Evolutionary conservation across 2,113 vertebrate species (phyloP).

Genomic region (Pan paniscus): DNA sequence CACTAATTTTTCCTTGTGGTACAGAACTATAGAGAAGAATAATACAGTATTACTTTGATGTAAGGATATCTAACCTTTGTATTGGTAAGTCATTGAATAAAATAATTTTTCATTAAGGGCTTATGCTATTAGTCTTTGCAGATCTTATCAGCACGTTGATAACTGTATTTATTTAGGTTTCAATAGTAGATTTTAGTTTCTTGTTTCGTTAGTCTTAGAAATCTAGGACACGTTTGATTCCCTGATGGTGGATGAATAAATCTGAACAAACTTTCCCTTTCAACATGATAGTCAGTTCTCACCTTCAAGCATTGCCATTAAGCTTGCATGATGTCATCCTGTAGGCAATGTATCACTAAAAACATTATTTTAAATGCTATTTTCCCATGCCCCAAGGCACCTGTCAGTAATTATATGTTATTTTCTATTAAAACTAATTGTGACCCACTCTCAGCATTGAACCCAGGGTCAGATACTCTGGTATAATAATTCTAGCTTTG

Average conservation of each 20-base stretch:
- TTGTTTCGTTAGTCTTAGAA: constrained; percentile 19
- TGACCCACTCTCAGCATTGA: background rate
- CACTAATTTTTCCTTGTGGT: background rate
- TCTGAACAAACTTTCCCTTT: background rate
- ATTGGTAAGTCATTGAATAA: background rate
- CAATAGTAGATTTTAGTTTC: background rate
- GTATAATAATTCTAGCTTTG: background rate
- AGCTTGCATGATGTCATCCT: background rate
- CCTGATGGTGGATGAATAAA: background rate
- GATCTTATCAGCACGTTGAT: background rate
- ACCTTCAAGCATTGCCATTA: background rate
- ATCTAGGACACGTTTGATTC: background rate
- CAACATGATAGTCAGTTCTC: background rate
- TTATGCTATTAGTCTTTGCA: constrained; percentile 11
- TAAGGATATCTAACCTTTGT: background rate
- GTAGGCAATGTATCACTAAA: constrained; percentile 12
- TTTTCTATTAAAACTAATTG: constrained; percentile 36
- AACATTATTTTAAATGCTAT: background rate
- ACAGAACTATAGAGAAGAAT: background rate
- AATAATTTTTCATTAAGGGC: background rate
- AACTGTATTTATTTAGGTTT: constrained; percentile 3
- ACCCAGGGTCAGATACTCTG: background rate
- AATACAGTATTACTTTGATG: background rate
- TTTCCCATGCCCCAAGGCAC: constrained; percentile 27
- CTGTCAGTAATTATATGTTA: constrained; percentile 50